These are phyloP conservation scores for Phortica variegata DNA, from an alignment of 1,140 invertebrate genomes.

Conservation along the genomic window DNA sequence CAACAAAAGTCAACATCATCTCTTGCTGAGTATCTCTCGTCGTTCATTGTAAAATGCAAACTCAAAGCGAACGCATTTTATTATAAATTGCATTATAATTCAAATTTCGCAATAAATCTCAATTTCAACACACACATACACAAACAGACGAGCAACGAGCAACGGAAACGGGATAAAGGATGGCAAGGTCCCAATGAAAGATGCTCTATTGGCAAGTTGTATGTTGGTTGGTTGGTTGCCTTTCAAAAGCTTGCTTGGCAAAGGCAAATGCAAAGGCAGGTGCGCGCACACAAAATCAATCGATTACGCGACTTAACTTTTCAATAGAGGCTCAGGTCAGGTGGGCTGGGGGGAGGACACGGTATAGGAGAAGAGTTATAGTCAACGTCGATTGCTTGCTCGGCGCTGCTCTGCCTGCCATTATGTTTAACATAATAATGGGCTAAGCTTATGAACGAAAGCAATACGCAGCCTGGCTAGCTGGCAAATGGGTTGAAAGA, in stretches of 20 bases:
- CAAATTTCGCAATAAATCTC: conserved; percentile 56
- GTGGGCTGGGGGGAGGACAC: neutral
- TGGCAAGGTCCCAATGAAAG: too few relatives aligned
- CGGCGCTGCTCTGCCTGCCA: conserved; percentile 11
- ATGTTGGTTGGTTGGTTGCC: too few relatives aligned
- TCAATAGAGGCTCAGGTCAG: conserved; percentile 32
- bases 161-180: neutral
- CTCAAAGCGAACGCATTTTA: conserved; percentile 20
- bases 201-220: too few relatives aligned
- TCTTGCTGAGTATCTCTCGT: conserved; percentile 9
- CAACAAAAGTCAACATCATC: too few relatives aligned
- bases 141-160: conserved; percentile 2
- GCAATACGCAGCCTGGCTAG: neutral
- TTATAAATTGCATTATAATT: conserved; percentile 56
- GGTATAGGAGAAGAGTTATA: conserved; percentile 7
- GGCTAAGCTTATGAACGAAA: neutral
- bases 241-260: too few relatives aligned
- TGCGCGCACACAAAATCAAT: conserved; percentile 49
- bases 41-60: conserved; percentile 27
- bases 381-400: neutral
- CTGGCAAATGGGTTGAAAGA: conserved; percentile 23
- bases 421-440: conserved; percentile 50
- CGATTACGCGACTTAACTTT: conserved; percentile 56
- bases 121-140: conserved; percentile 54
- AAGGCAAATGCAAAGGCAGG: conserved; percentile 4